Evolutionary conservation across 1,140 invertebrate genomes (phyloP), one percentile per base, ranked within the genome.

Genomic region (Drosophila yakuba): DNA sequence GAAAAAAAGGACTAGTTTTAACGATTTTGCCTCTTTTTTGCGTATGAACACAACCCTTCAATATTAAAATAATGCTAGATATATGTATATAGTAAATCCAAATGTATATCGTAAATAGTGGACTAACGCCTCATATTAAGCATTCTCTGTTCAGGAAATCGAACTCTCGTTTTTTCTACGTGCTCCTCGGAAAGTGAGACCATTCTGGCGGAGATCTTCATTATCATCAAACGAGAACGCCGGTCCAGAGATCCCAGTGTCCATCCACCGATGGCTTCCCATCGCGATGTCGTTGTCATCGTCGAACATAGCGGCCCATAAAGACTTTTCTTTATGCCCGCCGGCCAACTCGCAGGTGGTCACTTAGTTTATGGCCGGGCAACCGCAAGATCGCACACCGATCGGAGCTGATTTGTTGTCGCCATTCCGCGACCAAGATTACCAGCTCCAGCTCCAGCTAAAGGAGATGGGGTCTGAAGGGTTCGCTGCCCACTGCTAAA

Each of bases 181-280:
- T 36, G 44, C 36, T 23, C 23, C 52, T 45, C 25, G 25, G 54
- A 62, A 64, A 74, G 78, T 74, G 77, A 74, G 68, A 74, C 85
- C 68, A 78, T 85, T 85, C 50, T 74, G 60, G 48, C 60, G 17
- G 41, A 69, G 69, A 73, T 82, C 74, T 84, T 84, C 56, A 77
- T 85, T 85, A 84, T 85, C 81, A 72, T 83, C 80, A 83, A 83
- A 83, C 71, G 55, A 50, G 47, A 64, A 67, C 23, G 66, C 76
- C 81, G 71, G 14, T 58, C 10, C 15, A 20, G 10, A 25, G 64
- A 12, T 35, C 36, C 45, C 43, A 45, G 17, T 35, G 43, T 17
- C 38, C 64, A 14, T 4, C 36, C 47, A 3, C 36, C 25, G 17
- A 56, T 50, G 45, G 66, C 58, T 56, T 54, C 71, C 54, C 43